Evolutionary conservation across 2,113 vertebrate species (phyloP).

Genomic region (Malurus alboscapulatus): DNA sequence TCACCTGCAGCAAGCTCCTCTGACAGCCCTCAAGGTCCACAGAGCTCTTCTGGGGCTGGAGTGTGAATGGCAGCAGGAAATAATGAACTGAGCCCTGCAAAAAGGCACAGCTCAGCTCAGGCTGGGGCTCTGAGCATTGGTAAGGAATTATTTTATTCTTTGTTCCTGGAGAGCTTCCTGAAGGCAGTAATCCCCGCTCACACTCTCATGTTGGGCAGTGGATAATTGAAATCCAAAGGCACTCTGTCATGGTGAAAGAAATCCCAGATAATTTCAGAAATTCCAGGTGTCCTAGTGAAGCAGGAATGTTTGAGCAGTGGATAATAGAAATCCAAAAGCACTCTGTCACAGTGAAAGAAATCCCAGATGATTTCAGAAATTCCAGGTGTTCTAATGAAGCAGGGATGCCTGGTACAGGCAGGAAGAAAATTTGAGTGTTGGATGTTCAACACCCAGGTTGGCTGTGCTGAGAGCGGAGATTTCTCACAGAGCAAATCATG

Average conservation of each 20-base stretch:
- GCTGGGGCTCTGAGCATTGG: neutral
- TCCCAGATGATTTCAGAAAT: neutral
- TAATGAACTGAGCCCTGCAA: neutral
- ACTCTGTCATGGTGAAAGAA: neutral
- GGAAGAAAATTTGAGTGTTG: neutral
- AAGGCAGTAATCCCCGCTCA: neutral
- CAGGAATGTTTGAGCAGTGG: neutral
- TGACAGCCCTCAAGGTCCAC: neutral
- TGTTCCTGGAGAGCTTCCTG: neutral
- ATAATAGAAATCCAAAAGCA: neutral
- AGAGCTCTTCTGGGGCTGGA: neutral
- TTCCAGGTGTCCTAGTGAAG: no score
- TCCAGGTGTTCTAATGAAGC: neutral
- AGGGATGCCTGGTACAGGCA: neutral
- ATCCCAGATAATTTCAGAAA: no score
- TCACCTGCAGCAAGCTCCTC: neutral
- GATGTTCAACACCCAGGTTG: accelerated
- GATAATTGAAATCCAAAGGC: neutral
- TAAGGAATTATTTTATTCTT: neutral
- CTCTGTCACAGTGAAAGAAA: neutral
- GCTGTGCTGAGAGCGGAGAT: neutral
- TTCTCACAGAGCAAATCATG: neutral
- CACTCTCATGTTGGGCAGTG: neutral
- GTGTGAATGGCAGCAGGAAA: neutral
- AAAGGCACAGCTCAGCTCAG: neutral